Percentiles rank a stretch among this genome's conserved stretches.
phyloP scores from a whole-genome alignment of 2,888 invertebrate species.

The Ernsta delagoae region DNA sequence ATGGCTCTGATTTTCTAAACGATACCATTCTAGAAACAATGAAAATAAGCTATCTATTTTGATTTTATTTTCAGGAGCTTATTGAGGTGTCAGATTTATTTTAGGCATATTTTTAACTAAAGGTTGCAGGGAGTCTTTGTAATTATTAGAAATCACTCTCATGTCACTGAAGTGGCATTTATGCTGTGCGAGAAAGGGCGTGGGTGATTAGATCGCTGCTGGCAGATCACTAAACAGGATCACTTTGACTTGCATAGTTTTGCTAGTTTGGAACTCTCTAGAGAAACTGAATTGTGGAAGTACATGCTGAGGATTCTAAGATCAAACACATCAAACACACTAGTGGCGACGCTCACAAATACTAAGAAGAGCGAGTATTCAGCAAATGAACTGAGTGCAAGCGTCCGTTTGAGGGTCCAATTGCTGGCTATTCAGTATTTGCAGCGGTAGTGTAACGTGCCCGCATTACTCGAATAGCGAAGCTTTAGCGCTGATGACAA shows the following conservation, averaged over 20 bases:
- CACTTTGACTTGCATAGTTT: no score
- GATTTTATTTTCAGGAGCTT: no score
- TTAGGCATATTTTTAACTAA: no score
- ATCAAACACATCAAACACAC: neutral
- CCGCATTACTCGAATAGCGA: slow-evolving; percentile 19
- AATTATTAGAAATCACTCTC: no score
- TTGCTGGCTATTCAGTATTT: slow-evolving; percentile 43
- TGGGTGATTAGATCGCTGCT: no score
- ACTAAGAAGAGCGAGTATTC: slow-evolving; percentile 7
- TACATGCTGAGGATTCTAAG: neutral
- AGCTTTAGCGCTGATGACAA: neutral
- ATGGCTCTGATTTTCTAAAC: slow-evolving; percentile 13
- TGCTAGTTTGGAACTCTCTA: neutral
- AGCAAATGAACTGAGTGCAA: slow-evolving; percentile 16
- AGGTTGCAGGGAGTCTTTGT: no score
- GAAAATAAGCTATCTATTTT: no score
- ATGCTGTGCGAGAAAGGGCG: no score
- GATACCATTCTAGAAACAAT: neutral
- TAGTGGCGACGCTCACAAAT: neutral
- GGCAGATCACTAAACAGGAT: no score
- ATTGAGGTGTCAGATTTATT: no score
- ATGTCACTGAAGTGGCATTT: no score
- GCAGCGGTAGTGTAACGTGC: slow-evolving; percentile 51
- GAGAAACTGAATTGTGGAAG: neutral
- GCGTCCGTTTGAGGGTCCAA: slow-evolving; percentile 16